Base-by-base conservation (phyloP, 2,797 vertebrate genomes). In the Acipenser oxyrinchus region DNA sequence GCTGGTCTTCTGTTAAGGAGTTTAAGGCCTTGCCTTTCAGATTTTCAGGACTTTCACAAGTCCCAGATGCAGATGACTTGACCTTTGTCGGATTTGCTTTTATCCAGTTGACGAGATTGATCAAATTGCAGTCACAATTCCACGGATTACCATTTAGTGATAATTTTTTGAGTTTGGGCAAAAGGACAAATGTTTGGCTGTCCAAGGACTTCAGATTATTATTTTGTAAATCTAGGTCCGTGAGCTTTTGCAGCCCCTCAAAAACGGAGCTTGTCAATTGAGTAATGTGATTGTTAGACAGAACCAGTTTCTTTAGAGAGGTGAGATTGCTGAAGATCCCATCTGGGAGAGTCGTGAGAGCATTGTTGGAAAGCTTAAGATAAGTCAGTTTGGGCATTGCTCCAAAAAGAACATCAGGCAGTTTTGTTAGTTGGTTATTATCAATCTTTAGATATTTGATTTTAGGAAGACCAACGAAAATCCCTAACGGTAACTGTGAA, bases 71-170 rank as follows among this genome's bases (percentile, higher is more conserved):
- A 6, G 58, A 52, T 6, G 80, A 13, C 58, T 6, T 65, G 7
- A 86, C 71, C 53, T 80, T 90, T 0, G 10, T 11, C 2, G 52
- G 6, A 60, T 87, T 86, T 3, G 0, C 12, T 9, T 68, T 81
- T 48, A 91, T 75, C 88, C 89, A 90, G 1, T 2, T 8, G 60
- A 84, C 74, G 15, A 93, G 75, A 37, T 69, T 10, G 49, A 74
- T 67, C 51, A 93, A 77, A 18, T 79, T 82, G 55, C 92, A 94
- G 77, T 95, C 91, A 78, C 93, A 95, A 8, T 59, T 69, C 92
- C 93, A 95, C 0, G 87, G 85, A 64, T 95, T 96, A 37, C 73
- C 67, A 48, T 74, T 75, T 3, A 95, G 84, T 68, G 83, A 72
- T 51, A 94, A 57, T 2, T 76, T 84, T 10, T 0, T 78, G 10